Evolutionary conservation across 2,113 vertebrate species (phyloP).

Genomic region (Furnarius figulus): DNA sequence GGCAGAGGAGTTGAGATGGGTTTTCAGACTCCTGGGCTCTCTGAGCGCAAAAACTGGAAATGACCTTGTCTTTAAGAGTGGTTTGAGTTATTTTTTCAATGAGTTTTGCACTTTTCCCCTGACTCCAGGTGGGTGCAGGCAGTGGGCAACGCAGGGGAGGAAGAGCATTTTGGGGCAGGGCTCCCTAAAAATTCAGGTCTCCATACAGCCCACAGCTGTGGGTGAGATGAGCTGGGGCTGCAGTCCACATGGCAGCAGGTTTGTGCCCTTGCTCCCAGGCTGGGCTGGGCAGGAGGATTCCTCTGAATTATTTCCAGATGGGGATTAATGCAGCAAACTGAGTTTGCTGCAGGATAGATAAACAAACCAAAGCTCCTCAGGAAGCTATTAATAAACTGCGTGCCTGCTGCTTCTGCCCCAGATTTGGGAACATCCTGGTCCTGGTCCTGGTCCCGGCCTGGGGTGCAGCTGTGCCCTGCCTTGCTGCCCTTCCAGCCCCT

Average conservation of each 20-base stretch:
- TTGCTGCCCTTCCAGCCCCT: background rate
- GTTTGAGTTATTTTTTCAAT: background rate
- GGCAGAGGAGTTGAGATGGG: background rate
- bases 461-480: background rate
- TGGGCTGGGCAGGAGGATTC: slow-evolving; percentile 36
- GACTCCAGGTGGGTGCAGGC: background rate
- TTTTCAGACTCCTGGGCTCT: background rate
- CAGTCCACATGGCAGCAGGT: background rate
- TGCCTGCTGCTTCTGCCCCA: background rate
- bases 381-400: slow-evolving; percentile 36
- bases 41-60: background rate
- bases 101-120: background rate
- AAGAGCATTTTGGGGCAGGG: background rate
- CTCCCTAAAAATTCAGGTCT: background rate
- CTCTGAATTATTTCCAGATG: slow-evolving; percentile 65
- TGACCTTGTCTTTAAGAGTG: background rate
- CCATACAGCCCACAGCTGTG: background rate
- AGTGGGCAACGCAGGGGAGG: background rate
- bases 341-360: slow-evolving; percentile 42
- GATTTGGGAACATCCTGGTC: background rate
- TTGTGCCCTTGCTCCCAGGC: background rate
- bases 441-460: background rate
- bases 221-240: background rate
- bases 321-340: slow-evolving; percentile 44
- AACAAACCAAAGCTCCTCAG: slow-evolving; percentile 49